phyloP scores from a whole-genome alignment of 2,888 invertebrate species.

The Scaptomyza flava region DNA sequence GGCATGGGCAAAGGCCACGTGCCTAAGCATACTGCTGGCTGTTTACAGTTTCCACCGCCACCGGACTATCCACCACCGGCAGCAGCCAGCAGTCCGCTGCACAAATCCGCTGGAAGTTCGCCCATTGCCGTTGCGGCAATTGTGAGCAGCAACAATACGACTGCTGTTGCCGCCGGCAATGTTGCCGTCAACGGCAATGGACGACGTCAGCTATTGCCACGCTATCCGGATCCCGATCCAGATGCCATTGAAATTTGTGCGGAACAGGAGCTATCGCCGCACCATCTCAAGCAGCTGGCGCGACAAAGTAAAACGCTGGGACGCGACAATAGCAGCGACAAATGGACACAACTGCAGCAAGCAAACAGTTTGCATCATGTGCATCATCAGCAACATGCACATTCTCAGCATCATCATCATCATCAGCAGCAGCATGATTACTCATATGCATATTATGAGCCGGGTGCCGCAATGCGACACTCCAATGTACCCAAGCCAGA shows the following conservation, averaged over 20 bases:
- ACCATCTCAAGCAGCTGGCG: constrained; percentile 57
- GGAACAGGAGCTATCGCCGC: constrained; percentile 63
- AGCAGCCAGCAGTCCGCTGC: constrained; percentile 31
- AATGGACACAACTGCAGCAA: constrained; percentile 62
- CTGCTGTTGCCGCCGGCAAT: not conserved
- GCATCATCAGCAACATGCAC: constrained; percentile 74
- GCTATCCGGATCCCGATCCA: constrained; percentile 82
- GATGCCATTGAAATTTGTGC: constrained; percentile 84
- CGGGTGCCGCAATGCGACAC: constrained; percentile 87
- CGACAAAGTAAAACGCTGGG: constrained; percentile 63
- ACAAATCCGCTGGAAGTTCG: constrained; percentile 38
- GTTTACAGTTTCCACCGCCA: constrained; percentile 89
- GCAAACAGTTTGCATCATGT: constrained; percentile 61
- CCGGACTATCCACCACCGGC: constrained; percentile 86
- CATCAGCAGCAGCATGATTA: constrained; percentile 87
- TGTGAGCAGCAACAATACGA: constrained; percentile 30
- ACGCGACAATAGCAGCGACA: constrained; percentile 36
- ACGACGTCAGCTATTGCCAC: constrained; percentile 76
- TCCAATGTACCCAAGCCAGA: constrained; percentile 88
- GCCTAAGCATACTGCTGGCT: constrained; percentile 63
- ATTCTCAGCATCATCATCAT: constrained; percentile 68
- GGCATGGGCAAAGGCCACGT: constrained; percentile 36
- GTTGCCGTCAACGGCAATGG: constrained; percentile 40
- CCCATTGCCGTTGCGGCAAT: constrained; percentile 42
- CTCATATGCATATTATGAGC: constrained; percentile 93